Conservation (phyloP, 1,140 invertebrate species). For the Heliconius hewitsoni region DNA sequence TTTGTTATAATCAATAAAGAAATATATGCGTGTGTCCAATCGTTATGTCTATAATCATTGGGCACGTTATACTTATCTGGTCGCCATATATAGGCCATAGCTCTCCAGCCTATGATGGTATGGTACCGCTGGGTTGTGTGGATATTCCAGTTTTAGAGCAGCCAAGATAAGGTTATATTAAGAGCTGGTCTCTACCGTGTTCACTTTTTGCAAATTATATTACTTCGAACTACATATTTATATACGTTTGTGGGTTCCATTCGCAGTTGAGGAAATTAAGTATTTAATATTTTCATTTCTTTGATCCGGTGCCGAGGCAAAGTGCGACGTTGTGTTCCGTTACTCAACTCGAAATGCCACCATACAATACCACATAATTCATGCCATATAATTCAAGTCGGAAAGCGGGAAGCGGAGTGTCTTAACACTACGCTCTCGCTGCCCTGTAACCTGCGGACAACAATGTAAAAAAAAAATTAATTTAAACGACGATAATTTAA, state of each 20-base stretch:
- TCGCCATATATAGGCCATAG: neutral
- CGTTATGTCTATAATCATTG: neutral
- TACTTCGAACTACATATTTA: neutral
- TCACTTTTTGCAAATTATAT: neutral
- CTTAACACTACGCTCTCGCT: no score
- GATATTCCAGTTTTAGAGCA: neutral
- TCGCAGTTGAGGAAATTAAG: no score
- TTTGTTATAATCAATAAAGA: neutral
- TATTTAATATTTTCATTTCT: no score
- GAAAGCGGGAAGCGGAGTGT: no score
- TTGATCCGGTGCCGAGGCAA: no score
- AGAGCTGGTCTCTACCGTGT: neutral
- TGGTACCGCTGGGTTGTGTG: neutral
- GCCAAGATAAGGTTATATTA: neutral
- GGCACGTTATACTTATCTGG: neutral
- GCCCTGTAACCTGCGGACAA: no score
- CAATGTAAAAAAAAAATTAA: no score
- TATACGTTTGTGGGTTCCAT: no score
- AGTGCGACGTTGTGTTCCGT: no score
- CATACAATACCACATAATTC: no score
- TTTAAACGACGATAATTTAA: neutral
- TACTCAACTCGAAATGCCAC: no score
- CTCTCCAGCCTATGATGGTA: neutral
- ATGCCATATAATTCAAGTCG: no score
- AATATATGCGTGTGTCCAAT: neutral